Evolutionary conservation across 1,140 invertebrate species (phyloP), one percentile per base, ranked within the genome.

Genomic region (Pachypsylla venusta): DNA sequence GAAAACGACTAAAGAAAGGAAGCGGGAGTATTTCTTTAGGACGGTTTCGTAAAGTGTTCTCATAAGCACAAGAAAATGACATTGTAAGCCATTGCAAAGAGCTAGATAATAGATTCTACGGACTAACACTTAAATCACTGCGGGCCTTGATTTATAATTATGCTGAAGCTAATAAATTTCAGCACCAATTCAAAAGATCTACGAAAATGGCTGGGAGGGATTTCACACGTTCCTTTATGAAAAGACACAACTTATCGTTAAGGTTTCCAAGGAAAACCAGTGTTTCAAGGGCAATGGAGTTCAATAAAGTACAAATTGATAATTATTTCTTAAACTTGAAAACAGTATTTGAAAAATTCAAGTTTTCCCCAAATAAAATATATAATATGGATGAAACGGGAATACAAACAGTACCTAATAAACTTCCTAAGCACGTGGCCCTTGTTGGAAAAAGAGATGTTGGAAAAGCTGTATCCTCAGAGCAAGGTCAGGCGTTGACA

Each of bases 401-500:
- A 14, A 30, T 62, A 16, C 25, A 14, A 13, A 60, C 28, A 42
- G 54, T 56, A 2, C 54, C 59, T 22, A 57, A 57, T 26, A 57
- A 57, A 42, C 4, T 57, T 5, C 39, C 22, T 1, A 48, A 70
- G 53, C 62, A 69, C 14, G 57, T 71, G 42, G 62, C 62, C 0
- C 57, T 30, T 16, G 66, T 58, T 62, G 68, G 69, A 5, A 65
- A 65, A 63, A 68, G 66, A 53, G 64, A 68, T 14, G 63, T 74
- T 55, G 66, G 68, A 65, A 72, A 60, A 72, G 59, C 72, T 66
- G 13, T 54, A 68, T 53, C 69, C 69, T 16, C 69, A 68, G 62
- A 76, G 70, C 61, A 66, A 39, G 72, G 69, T 3, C 65, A 61
- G 25, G 40, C 67, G 5, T 63, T 74, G 3, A 71, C 70, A 40